Conservation (phyloP, 2,888 invertebrate species). For the Mythimna loreyi region DNA sequence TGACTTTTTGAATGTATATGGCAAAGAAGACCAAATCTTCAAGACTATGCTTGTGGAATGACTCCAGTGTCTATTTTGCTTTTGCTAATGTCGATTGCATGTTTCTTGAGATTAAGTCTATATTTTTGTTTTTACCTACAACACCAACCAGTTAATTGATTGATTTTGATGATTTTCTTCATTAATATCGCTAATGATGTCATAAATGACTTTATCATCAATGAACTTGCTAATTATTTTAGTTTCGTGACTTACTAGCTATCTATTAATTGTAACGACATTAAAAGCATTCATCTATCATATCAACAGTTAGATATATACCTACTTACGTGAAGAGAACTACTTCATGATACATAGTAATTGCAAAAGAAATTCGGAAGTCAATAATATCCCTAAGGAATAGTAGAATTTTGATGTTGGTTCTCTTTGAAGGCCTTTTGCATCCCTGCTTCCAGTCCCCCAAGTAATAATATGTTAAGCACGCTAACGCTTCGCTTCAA, state of each 20-base stretch:
- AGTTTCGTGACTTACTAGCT: background rate
- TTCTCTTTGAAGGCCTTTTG: background rate
- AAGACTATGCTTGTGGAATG: background rate
- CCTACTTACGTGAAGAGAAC: too few species aligned
- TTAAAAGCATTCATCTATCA: background rate
- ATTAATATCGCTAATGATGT: conserved; percentile 1
- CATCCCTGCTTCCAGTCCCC: background rate
- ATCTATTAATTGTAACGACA: background rate
- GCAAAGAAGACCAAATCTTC: background rate
- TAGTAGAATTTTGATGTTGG: background rate
- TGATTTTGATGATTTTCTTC: too few species aligned
- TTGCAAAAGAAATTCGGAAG: background rate
- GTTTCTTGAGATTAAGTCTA: background rate
- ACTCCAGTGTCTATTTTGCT: background rate
- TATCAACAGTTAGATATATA: background rate
- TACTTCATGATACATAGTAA: too few species aligned
- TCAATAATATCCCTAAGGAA: background rate
- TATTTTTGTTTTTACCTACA: background rate
- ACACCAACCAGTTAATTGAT: background rate
- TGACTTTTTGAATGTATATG: background rate
- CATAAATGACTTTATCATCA: background rate
- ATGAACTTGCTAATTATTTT: background rate
- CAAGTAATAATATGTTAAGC: conserved; percentile 7
- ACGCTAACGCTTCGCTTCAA: conserved; percentile 4
- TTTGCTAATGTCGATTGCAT: background rate